phyloP scores from a whole-genome alignment of 2,113 vertebrate genomes.

The Lamprotornis superbus region DNA sequence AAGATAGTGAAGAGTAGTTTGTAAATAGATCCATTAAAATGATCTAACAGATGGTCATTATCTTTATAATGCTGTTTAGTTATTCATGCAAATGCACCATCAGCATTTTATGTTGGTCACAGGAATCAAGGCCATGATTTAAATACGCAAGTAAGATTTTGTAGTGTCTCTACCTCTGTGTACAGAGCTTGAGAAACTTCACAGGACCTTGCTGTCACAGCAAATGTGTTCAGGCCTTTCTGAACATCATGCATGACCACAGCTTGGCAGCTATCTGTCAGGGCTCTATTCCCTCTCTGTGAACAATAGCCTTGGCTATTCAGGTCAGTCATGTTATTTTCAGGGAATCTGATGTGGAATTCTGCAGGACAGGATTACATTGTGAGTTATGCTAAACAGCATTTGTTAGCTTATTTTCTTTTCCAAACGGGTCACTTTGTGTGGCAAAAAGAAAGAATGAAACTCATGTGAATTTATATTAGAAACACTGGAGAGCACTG shows the following conservation, averaged over 20 bases:
- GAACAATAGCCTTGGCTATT: background rate
- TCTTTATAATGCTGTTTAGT: background rate
- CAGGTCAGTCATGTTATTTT: background rate
- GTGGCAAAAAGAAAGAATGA: background rate
- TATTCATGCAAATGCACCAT: background rate
- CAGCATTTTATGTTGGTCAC: background rate
- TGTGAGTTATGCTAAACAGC: background rate
- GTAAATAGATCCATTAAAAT: background rate
- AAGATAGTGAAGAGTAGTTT: background rate
- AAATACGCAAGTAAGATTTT: background rate
- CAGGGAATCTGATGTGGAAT: background rate
- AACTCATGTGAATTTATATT: background rate
- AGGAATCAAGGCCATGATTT: background rate
- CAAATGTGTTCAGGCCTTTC: background rate
- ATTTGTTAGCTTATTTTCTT: background rate
- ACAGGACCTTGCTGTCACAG: fast-evolving
- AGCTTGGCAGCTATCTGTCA: background rate
- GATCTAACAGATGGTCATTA: background rate
- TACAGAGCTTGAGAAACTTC: background rate
- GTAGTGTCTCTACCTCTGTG: background rate
- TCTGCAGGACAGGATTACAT: background rate
- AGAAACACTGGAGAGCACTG: background rate
- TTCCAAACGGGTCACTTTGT: background rate
- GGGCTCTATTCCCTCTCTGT: background rate
- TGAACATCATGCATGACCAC: background rate